Evolutionary conservation across 2,113 vertebrate species (phyloP).

Genomic region (Phalacrocorax carbo): DNA sequence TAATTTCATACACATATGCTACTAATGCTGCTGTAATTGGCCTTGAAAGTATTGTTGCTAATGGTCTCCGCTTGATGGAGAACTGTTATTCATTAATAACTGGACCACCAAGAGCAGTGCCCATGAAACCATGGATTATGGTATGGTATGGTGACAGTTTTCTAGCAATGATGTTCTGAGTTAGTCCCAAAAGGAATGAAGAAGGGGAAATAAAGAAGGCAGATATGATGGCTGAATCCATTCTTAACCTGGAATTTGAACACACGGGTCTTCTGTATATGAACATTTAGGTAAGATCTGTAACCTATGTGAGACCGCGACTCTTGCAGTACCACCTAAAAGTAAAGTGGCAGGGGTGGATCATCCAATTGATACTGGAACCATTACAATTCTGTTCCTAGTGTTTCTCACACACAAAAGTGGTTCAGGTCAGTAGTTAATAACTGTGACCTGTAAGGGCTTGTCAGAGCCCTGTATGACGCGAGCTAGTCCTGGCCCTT

Average conservation of each 20-base stretch:
- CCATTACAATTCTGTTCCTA: not conserved
- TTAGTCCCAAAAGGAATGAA: not conserved
- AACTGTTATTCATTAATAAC: not conserved
- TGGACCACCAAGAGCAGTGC: not conserved
- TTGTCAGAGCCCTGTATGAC: not conserved
- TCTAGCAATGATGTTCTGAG: not conserved
- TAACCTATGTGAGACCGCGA: not conserved
- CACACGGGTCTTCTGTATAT: not conserved
- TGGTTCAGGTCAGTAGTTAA: not conserved
- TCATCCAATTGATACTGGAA: not conserved
- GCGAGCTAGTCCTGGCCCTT: not conserved
- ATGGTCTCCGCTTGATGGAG: not conserved
- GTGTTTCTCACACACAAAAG: not conserved
- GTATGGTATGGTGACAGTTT: not conserved
- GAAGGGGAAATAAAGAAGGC: not conserved
- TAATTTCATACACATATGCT: not conserved
- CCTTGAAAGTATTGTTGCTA: not conserved
- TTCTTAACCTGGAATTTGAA: not conserved
- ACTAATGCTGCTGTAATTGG: not conserved
- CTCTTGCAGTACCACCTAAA: not conserved
- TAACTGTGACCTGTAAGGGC: not conserved
- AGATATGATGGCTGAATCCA: not conserved
- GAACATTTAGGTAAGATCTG: not conserved
- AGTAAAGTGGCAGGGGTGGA: not conserved
- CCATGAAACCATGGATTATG: not conserved